Conservation (phyloP, 1,140 invertebrate species). For the Littorina saxatilis region DNA sequence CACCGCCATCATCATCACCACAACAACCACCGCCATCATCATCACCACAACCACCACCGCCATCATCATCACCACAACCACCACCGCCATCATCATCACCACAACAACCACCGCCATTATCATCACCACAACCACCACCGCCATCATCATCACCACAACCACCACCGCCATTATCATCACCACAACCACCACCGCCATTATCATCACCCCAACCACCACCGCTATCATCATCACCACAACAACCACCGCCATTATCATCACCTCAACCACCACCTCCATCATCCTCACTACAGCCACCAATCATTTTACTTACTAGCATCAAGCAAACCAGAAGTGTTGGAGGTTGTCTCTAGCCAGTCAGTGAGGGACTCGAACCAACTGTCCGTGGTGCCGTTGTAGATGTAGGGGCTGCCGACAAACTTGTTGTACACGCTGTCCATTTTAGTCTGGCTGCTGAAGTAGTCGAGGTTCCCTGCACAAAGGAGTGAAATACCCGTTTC, state of each 20-base stretch:
- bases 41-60: no score
- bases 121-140: no score
- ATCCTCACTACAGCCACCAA: constrained; percentile 33
- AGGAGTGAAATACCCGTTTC: no score
- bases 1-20: neutral
- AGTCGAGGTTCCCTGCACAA: constrained; percentile 55
- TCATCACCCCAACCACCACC: no score
- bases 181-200: neutral
- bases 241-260: neutral
- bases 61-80: no score
- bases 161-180: neutral
- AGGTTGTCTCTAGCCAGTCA: constrained; percentile 41
- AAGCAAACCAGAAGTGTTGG: no score
- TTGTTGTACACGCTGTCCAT: constrained; percentile 45
- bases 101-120: no score
- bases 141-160: neutral
- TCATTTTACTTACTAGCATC: no score
- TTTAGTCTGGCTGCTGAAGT: constrained; percentile 37
- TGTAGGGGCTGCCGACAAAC: constrained; percentile 41
- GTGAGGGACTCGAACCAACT: constrained; percentile 68
- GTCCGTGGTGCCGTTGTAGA: constrained; percentile 57
- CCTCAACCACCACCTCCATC: neutral
- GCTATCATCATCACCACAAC: no score
- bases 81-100: no score
- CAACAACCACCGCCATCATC: no score